These are phyloP conservation scores for Cheilosia soror DNA, from an alignment of 2,888 invertebrate genomes.

Conservation along the genomic window DNA sequence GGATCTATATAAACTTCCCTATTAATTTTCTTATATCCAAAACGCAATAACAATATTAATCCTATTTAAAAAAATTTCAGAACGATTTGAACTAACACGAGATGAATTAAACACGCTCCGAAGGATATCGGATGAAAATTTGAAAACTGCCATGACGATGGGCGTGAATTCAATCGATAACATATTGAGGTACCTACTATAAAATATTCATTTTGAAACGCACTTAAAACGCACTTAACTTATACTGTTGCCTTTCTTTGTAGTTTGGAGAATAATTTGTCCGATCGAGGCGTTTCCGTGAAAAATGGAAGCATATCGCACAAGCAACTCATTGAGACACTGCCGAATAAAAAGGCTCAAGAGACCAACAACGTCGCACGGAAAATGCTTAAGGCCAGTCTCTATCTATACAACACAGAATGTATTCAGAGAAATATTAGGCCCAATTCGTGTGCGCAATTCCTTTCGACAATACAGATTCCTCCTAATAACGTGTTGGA, in stretches of 20 bases:
- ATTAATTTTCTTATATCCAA: too few species aligned
- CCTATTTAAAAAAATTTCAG: slow-evolving; percentile 24
- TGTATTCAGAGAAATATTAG: slow-evolving; percentile 80
- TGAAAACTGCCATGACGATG: slow-evolving; percentile 51
- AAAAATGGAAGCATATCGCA: slow-evolving; percentile 82
- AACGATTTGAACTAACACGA: background rate
- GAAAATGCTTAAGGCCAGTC: slow-evolving; percentile 81
- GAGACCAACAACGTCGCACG: slow-evolving; percentile 80
- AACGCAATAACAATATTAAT: background rate
- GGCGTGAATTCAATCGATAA: slow-evolving; percentile 59
- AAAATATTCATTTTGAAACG: background rate
- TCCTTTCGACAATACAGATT: slow-evolving; percentile 85
- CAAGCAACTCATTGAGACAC: slow-evolving; percentile 80
- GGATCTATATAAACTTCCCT: too few species aligned
- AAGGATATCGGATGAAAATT: slow-evolving; percentile 44
- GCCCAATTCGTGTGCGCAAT: slow-evolving; percentile 87
- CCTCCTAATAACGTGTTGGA: slow-evolving; percentile 85
- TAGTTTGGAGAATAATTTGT: slow-evolving; percentile 80
- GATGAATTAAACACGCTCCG: slow-evolving; percentile 27
- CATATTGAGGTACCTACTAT: slow-evolving; percentile 26
- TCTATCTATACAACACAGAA: slow-evolving; percentile 79
- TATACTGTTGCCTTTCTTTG: background rate
- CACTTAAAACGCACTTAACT: background rate
- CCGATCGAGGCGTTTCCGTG: slow-evolving; percentile 79
- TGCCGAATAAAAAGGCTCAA: slow-evolving; percentile 79